Evolutionary conservation across 2,888 invertebrate species (phyloP).

Genomic region (Brachyptera risi): DNA sequence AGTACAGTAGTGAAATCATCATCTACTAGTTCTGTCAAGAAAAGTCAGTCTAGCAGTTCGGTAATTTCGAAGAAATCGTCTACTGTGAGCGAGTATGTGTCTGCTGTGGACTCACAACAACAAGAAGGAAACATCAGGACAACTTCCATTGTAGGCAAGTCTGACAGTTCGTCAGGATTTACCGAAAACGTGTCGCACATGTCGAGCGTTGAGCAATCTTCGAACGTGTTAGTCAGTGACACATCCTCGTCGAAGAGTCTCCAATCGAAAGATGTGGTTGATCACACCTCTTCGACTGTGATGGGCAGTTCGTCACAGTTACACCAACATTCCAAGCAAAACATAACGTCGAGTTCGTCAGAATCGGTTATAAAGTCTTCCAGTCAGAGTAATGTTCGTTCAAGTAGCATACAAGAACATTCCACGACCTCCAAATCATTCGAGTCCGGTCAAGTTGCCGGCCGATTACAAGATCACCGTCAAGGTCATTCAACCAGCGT

Average conservation of each 20-base stretch:
- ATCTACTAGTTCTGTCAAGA: too few species aligned
- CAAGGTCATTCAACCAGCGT: background rate
- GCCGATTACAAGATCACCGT: background rate
- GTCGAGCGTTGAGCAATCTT: too few species aligned
- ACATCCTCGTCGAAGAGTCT: too few species aligned
- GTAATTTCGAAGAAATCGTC: background rate
- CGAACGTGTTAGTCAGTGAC: too few species aligned
- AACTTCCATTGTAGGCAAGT: too few species aligned
- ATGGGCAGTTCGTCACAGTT: background rate
- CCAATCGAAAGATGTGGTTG: background rate
- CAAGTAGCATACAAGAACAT: constrained; percentile 7
- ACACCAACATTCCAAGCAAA: constrained; percentile 3
- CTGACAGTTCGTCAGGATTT: too few species aligned
- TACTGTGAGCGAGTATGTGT: background rate
- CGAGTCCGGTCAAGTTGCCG: background rate
- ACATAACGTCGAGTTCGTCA: background rate
- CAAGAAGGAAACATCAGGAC: too few species aligned
- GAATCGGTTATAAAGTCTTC: constrained; percentile 12
- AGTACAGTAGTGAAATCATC: too few species aligned
- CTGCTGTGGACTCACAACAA: too few species aligned
- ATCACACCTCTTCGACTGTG: background rate
- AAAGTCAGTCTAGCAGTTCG: background rate
- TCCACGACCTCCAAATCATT: background rate
- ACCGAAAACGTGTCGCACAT: background rate
- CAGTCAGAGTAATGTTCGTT: background rate